phyloP scores from a whole-genome alignment of 2,797 vertebrate genomes.

The Hoplostethus mediterraneus region DNA sequence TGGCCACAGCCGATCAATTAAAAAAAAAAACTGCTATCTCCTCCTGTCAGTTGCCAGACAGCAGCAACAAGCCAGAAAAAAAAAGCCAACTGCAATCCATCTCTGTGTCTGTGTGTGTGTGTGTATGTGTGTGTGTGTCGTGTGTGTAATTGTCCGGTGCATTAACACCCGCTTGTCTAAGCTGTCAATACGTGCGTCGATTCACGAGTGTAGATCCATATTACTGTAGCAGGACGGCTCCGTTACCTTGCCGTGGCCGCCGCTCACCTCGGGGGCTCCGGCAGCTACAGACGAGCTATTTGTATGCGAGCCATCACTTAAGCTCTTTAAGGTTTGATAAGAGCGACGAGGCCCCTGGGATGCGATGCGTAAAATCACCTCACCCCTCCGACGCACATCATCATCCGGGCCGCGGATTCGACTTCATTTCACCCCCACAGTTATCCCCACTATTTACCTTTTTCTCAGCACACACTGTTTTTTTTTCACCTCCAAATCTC shows the following conservation, averaged over 20 bases:
- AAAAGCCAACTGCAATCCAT: slow-evolving; percentile 56
- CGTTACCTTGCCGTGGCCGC: slow-evolving; percentile 41
- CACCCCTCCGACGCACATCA: slow-evolving; percentile 27
- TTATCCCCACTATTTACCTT: slow-evolving; percentile 31
- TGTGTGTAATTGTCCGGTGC: background rate
- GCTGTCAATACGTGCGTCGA: slow-evolving; percentile 21
- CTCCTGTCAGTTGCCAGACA: slow-evolving; percentile 46
- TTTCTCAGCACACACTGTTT: background rate
- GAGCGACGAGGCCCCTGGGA: slow-evolving; percentile 47
- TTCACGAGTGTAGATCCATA: slow-evolving; percentile 29
- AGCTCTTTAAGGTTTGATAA: slow-evolving; percentile 70
- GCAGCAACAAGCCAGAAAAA: slow-evolving; percentile 38
- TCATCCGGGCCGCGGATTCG: slow-evolving; percentile 44
- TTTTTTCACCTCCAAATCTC: background rate
- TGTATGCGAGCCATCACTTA: slow-evolving; percentile 58
- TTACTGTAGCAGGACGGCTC: slow-evolving; percentile 44
- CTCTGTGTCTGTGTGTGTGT: slow-evolving; percentile 18
- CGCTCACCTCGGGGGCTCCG: slow-evolving; percentile 40
- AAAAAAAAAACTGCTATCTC: slow-evolving; percentile 57
- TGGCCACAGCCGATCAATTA: slow-evolving; percentile 61
- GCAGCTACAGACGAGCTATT: slow-evolving; percentile 35
- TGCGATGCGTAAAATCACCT: slow-evolving; percentile 53
- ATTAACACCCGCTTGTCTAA: slow-evolving; percentile 40
- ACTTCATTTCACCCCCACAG: slow-evolving; percentile 25
- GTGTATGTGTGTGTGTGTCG: slow-evolving; percentile 8